These are phyloP conservation scores for Arizona elegans DNA, from an alignment of 2,113 vertebrate genomes.

Conservation along the genomic window DNA sequence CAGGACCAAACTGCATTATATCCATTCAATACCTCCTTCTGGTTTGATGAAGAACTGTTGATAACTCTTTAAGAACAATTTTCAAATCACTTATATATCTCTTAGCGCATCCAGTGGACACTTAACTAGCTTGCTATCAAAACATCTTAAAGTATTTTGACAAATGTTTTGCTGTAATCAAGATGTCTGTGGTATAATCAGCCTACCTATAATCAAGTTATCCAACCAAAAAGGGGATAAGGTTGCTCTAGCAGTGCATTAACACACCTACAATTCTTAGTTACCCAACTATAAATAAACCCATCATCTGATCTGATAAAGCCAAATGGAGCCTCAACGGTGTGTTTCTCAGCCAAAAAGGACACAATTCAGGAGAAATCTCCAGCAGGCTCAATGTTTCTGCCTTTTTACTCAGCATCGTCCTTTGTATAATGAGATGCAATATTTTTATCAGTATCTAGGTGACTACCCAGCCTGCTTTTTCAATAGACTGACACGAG, in stretches of 20 bases:
- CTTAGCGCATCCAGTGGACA: not conserved
- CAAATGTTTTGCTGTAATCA: not conserved
- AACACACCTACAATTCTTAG: not conserved
- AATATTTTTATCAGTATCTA: not conserved
- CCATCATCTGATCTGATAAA: not conserved
- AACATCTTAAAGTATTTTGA: not conserved
- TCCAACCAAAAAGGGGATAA: not conserved
- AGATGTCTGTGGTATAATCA: not conserved
- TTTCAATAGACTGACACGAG: conserved; percentile 10
- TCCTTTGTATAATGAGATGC: not conserved
- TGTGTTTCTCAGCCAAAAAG: not conserved
- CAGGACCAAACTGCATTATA: not conserved
- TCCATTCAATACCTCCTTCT: not conserved
- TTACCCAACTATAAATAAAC: not conserved
- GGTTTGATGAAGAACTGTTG: not conserved
- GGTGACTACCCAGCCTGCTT: not conserved
- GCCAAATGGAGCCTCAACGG: not conserved
- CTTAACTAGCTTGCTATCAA: not conserved
- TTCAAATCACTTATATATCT: not conserved
- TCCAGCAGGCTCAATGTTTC: not conserved
- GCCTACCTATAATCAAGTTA: not conserved
- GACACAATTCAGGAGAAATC: not conserved
- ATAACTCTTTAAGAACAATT: not conserved
- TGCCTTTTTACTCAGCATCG: not conserved
- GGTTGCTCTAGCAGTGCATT: not conserved